These are phyloP conservation scores for Drosophila mauritiana DNA, from an alignment of 1,140 invertebrate genomes.

Conservation along the genomic window DNA sequence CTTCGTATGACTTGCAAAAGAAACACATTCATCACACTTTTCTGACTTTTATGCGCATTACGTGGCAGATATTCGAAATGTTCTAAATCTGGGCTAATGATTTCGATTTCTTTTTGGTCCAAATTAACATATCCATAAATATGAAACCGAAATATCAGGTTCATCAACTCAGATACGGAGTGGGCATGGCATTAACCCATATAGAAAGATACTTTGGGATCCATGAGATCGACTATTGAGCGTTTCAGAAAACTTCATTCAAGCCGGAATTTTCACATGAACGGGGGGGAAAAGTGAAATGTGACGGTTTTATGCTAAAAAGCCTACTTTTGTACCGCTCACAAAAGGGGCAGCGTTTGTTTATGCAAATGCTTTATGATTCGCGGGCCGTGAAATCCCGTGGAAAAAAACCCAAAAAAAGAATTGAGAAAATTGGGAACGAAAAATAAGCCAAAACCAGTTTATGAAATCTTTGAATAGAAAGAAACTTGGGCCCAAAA, in stretches of 20 bases:
- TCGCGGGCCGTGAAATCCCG: constrained; percentile 40
- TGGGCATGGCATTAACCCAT: constrained; percentile 66
- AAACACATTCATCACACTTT: constrained; percentile 26
- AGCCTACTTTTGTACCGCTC: constrained; percentile 23
- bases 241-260: constrained; percentile 34
- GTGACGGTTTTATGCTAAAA: constrained; percentile 71
- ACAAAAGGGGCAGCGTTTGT: constrained; percentile 63
- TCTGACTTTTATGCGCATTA: constrained; percentile 43
- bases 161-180: constrained; percentile 52
- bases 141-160: constrained; percentile 65
- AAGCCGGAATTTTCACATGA: constrained; percentile 41
- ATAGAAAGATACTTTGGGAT: constrained; percentile 28
- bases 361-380: constrained; percentile 75
- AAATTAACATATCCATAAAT: constrained; percentile 51
- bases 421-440: constrained; percentile 21
- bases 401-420: constrained; percentile 18
- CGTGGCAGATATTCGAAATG: constrained; percentile 25
- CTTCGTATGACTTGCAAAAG: constrained; percentile 12
- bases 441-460: constrained; percentile 12
- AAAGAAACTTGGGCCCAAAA: constrained; percentile 3
- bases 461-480: constrained; percentile 18
- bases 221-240: constrained; percentile 8
- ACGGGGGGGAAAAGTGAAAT: constrained; percentile 64
- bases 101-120: constrained; percentile 37
- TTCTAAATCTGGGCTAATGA: constrained; percentile 73